Evolutionary conservation across 2,797 vertebrate genomes (phyloP), one percentile per base, ranked within the genome.

Genomic region (Phoebastria nigripes): DNA sequence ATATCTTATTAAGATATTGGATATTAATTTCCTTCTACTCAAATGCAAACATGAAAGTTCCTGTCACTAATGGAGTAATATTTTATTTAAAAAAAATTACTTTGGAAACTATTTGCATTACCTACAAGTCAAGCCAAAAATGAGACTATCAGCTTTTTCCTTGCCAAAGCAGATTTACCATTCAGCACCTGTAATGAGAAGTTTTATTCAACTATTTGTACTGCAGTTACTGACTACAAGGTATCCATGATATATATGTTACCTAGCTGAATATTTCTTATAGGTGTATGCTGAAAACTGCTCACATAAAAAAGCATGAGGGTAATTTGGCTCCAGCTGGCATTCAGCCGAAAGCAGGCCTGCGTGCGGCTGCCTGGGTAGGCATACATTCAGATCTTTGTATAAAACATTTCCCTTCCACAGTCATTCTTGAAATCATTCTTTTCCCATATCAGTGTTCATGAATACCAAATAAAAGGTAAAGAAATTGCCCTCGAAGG

Each of bases 391-490:
- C 72, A 89, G 49, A 47, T 58, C 29, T 26, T 55, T 70, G 16
- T 52, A 74, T 41, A 83, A 94, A 76, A 87, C 8, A n/a, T 79
- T 78, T 78, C 29, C 61, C 33, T 93, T 81, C 28, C 65, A 42
- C n/a, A 44, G 80, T 25, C 78, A 41, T 71, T 71, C 71, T 58
- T 83, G 87, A 80, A 96, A 94, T 81, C 55, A 59, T 67, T 70
- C 58, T 82, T 88, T 66, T 70, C 74, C 29, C 44, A 15, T 79
- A 82, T 63, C 79, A 33, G 10, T n/a, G 37, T 51, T 94, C 74
- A 55, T 76, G 93, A 91, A 91, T 82, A 91, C 33, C 61, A 69
- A 87, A 77, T 82, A 89, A 83, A 94, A 95, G 35, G 72, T 72
- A 93, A 83, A 93, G 89, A 72, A 94, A 94, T 74, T 87, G n/a